Evolutionary conservation across 2,113 vertebrate species (phyloP).

Genomic region (Phaethon lepturus): DNA sequence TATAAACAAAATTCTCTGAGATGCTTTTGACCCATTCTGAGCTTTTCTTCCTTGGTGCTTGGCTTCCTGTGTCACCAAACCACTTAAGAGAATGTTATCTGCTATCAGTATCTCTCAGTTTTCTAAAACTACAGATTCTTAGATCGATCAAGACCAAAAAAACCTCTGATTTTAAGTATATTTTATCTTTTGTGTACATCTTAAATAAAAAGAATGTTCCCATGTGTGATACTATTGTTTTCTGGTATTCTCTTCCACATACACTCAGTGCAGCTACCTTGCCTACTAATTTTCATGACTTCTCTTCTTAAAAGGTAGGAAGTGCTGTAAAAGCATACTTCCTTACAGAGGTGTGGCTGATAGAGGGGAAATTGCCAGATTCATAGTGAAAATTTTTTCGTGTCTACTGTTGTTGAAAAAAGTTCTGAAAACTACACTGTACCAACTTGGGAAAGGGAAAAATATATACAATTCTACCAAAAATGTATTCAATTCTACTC

Average conservation of each 20-base stretch:
- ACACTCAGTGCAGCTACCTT: background rate
- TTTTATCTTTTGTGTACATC: background rate
- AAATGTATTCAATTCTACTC: background rate
- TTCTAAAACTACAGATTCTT: background rate
- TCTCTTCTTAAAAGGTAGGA: slow-evolving; percentile 1
- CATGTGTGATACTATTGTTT: background rate
- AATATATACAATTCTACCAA: background rate
- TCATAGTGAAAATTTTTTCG: background rate
- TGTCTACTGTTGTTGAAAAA: slow-evolving; percentile 27
- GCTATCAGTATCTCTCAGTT: background rate
- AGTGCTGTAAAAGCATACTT: background rate
- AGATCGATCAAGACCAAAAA: background rate
- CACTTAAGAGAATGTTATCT: background rate
- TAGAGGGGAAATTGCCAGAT: background rate
- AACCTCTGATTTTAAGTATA: background rate
- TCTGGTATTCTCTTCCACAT: background rate
- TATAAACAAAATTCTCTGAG: background rate
- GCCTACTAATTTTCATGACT: background rate
- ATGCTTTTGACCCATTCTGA: background rate
- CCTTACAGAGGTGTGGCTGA: background rate
- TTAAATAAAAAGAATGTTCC: background rate
- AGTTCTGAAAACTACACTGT: background rate
- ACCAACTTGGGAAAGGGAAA: background rate
- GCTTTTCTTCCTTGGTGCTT: background rate
- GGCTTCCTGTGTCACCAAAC: background rate